Evolutionary conservation across 2,113 vertebrate genomes (phyloP), one percentile per base, ranked within the genome.

Genomic region (Pseudopipra pipra): DNA sequence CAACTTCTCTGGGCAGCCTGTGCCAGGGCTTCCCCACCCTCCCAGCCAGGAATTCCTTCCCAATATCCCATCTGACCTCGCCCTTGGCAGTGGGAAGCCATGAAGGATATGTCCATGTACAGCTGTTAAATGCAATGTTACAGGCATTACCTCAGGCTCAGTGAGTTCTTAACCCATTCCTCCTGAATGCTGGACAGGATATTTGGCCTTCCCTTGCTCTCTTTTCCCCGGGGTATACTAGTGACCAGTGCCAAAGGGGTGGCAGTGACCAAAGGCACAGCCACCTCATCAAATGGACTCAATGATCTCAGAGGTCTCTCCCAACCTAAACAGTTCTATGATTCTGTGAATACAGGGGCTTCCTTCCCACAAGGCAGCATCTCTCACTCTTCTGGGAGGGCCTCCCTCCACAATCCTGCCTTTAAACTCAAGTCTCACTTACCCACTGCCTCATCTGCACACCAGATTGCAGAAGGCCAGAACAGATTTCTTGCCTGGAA

Each of bases 181-280:
- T 51, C 41, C 22, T 62, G 58, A 51, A 67, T 28, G 11, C 49
- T 41, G 83, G 33, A 14, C 33, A n/a, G 12, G 21, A 8, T n/a
- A 56, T 46, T 46, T 46, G 59, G 67, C 54, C 37, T 49, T 54
- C 56, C n/a, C 39, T 51, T 35, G 13, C 15, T 28, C 51, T 14
- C 21, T 74, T 62, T 44, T 37, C 39, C 59, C 31, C 0, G 0
- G 21, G 1, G 0, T 24, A 23, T 16, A 8, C 30, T 65, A 12
- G 51, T 37, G 75, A 24, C n/a, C 52, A 37, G 27, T 0, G 2
- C 11, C 54, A 68, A 3, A 3, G 10, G 56, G n/a, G 33, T 3
- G 3, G 24, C 67, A 44, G 43, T 18, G 30, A 79, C 25, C 0
- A 0, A 46, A 62, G 35, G 41, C 7, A 0, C 1, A 0, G 28